A percentile compares a stretch with the other conserved stretches of the same genome.
Evolutionary conservation across 1,140 invertebrate species (phyloP).

Genomic region (Oreohelix idahoensis): DNA sequence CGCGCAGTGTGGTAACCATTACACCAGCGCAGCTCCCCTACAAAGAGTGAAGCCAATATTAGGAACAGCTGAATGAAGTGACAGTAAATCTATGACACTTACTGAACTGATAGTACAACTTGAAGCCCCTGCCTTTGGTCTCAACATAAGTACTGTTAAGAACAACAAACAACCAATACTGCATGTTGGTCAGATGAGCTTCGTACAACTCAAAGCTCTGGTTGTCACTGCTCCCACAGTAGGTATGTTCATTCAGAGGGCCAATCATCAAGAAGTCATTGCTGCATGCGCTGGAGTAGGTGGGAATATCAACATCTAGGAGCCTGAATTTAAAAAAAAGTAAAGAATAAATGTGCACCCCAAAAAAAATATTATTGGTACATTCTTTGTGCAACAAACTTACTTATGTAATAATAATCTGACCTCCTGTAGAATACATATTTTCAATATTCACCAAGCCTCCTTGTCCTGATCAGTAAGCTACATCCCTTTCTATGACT

Average conservation of each 20-base stretch:
- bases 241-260: neutral
- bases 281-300: neutral
- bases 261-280: neutral
- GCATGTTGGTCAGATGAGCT: neutral
- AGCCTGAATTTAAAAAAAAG: neutral
- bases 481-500: no score
- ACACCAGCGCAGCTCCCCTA: no score
- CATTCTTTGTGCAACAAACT: no score
- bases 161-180: neutral
- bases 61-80: no score
- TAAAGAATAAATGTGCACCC: no score
- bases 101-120: conserved; percentile 5
- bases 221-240: neutral
- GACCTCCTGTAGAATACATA: no score
- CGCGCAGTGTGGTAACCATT: no score
- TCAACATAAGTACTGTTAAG: neutral
- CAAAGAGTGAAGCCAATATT: no score
- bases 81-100: neutral
- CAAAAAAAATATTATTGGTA: no score
- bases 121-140: conserved; percentile 14
- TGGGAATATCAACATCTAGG: neutral
- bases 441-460: no score
- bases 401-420: no score
- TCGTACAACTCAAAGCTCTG: neutral
- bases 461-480: no score